phyloP scores from a whole-genome alignment of 2,113 vertebrate species.

The Pedionomus torquatus region DNA sequence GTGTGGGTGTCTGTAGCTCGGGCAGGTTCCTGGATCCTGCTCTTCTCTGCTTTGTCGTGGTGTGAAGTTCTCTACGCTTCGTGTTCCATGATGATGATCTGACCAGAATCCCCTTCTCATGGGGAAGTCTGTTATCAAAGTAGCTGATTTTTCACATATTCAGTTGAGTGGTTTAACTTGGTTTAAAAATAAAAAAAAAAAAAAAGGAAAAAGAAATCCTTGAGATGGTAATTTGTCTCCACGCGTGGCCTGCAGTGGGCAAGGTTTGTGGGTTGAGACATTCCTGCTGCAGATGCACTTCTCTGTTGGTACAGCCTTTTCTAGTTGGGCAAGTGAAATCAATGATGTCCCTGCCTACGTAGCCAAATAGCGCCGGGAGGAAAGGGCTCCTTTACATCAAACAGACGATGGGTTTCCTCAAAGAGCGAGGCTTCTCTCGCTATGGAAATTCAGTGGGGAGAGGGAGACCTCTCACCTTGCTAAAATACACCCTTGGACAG shows the following conservation, averaged over 20 bases:
- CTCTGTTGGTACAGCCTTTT: not conserved
- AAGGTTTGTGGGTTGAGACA: not conserved
- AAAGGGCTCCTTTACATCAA: too few relatives aligned
- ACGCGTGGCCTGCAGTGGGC: not conserved
- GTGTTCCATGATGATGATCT: fast-evolving
- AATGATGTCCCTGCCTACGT: not conserved
- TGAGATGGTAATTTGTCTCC: not conserved
- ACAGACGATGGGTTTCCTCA: too few relatives aligned
- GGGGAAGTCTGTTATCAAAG: not conserved
- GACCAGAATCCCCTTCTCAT: not conserved
- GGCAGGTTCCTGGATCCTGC: not conserved
- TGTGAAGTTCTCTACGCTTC: not conserved
- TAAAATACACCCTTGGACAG: not conserved
- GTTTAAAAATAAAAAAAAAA: not conserved
- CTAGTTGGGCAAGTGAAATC: not conserved
- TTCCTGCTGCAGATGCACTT: not conserved
- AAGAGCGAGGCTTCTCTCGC: not conserved
- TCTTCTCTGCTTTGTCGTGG: not conserved
- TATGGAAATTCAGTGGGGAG: not conserved
- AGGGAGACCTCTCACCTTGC: not conserved
- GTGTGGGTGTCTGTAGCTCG: fast-evolving
- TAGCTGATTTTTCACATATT: not conserved
- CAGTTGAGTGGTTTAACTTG: not conserved
- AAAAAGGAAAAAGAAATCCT: not conserved
- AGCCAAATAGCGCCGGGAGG: not conserved